Conservation (phyloP, 2,113 vertebrate genomes). For the Nothoprocta pentlandii region DNA sequence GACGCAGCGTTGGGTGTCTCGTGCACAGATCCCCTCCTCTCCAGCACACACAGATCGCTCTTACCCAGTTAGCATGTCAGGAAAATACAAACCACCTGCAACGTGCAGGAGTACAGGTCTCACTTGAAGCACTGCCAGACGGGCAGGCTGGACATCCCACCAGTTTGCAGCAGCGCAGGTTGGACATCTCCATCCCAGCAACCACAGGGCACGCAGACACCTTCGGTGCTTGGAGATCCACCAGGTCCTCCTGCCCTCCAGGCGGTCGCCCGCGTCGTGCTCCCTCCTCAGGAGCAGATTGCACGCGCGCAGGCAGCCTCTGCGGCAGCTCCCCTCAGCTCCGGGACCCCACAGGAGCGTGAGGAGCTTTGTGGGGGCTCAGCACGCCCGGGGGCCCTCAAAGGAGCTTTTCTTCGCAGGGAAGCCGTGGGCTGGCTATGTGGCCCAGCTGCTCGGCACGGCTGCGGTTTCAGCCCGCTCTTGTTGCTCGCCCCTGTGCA, state of each 20-base stretch:
- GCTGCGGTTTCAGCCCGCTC: background rate
- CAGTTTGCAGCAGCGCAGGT: background rate
- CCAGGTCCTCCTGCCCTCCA: background rate
- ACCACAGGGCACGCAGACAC: background rate
- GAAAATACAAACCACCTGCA: background rate
- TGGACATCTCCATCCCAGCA: background rate
- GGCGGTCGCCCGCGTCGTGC: background rate
- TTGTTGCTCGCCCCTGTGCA: background rate
- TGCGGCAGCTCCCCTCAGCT: background rate
- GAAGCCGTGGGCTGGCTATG: fast-evolving
- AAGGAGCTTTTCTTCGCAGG: background rate
- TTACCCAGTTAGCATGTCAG: background rate
- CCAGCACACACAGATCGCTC: background rate
- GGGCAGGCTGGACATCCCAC: background rate
- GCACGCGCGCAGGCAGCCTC: background rate
- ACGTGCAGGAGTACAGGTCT: background rate
- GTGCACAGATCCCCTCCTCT: background rate
- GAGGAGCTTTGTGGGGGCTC: background rate
- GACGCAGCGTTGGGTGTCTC: background rate
- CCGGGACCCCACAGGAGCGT: background rate
- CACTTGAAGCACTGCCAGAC: background rate
- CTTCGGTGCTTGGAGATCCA: background rate
- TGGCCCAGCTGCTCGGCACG: fast-evolving
- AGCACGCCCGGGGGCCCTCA: background rate
- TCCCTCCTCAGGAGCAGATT: background rate